Evolutionary conservation across 1,140 invertebrate species (phyloP), one percentile per base, ranked within the genome.

Genomic region (Neotoxoptera formosana): DNA sequence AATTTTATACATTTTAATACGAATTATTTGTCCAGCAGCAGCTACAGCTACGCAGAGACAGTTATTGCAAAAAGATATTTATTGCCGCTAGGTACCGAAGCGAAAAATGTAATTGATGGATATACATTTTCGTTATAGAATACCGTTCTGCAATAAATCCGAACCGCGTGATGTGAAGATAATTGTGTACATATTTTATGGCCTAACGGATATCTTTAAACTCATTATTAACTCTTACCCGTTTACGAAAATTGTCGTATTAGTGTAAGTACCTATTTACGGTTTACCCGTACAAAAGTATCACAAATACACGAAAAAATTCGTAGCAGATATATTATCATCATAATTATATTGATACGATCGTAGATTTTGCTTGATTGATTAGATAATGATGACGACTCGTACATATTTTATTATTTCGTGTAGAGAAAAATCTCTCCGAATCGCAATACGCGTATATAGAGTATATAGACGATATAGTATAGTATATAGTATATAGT

Each of bases 81-180:
- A 41, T 45, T 84, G 34, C 6, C 21, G 23, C 21, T 25, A n/a
- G n/a, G n/a, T n/a, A 84, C 41, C 23, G 45, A 47, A 86, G 30
- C 45, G 25, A 88, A 53, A 34, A 51, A n/a, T 21, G 17, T 88
- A 88, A 88, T 88, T 48, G 47, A 51, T 88, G 84, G 14, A 47
- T 47, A 47, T 86, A 86, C 47, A 76, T n/a, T 88, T 34, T 51
- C 20, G 47, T n/a, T n/a, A 1, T 20, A 34, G 20, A 53, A 88
- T 88, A 88, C 87, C 87, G 87, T 88, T 88, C n/a, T 88, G 45
- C n/a, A 34, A 53, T 88, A 88, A 51, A 88, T 8, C n/a, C 47
- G 17, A 76, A 76, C 60, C n/a, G 11, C 30, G 4, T 20, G 17
- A 88, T 34, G 30, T n/a, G 30, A 51, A 88, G 17, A 88, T 88